Evolutionary conservation across 2,113 vertebrate genomes (phyloP).

Genomic region (Scopus umbretta): DNA sequence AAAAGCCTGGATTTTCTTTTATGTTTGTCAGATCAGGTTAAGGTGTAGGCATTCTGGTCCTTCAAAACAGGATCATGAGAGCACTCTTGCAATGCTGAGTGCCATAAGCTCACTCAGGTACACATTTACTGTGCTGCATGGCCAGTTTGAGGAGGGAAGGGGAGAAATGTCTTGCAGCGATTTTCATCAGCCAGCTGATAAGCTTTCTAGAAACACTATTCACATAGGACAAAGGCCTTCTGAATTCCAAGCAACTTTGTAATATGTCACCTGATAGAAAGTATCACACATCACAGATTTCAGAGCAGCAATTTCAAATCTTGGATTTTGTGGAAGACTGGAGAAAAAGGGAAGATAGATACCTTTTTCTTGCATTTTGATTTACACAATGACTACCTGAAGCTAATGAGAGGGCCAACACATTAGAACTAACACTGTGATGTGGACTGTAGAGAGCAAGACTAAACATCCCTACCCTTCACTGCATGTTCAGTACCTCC

Average conservation of each 20-base stretch:
- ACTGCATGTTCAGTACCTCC: not conserved
- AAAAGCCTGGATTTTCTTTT: not conserved
- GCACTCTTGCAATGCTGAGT: not conserved
- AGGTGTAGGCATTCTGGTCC: not conserved
- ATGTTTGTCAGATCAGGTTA: not conserved
- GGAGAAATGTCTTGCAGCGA: not conserved
- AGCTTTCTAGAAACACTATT: not conserved
- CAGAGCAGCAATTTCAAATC: not conserved
- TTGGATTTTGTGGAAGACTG: not conserved
- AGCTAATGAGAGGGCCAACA: not conserved
- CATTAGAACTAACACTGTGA: fast-evolving
- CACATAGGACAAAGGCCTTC: not conserved
- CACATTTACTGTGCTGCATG: not conserved
- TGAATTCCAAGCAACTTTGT: not conserved
- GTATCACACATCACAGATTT: not conserved
- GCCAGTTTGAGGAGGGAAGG: not conserved
- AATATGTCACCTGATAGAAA: not conserved
- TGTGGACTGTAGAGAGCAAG: not conserved
- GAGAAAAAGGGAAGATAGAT: not conserved
- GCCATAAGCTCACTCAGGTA: not conserved
- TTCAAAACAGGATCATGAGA: not conserved
- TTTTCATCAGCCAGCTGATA: not conserved
- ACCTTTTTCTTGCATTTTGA: not conserved
- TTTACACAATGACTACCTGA: not conserved
- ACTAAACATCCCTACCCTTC: not conserved